A percentile compares a stretch with the other conserved stretches of the same genome.
Conservation (phyloP, 2,113 vertebrate species). For the Cyphomyrus discorhynchus region DNA sequence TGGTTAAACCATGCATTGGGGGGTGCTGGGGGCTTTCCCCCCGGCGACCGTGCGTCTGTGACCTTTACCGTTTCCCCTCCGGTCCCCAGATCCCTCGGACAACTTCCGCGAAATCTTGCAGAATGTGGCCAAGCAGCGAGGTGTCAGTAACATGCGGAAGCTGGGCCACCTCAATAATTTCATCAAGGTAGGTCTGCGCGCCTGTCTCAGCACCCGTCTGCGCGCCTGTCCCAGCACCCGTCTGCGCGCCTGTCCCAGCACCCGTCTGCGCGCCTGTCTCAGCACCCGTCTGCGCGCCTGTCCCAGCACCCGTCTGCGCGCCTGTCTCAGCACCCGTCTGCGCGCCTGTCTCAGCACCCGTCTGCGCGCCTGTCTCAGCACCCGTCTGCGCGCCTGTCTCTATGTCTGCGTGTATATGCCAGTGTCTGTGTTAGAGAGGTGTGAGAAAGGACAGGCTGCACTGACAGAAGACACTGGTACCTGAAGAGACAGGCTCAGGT, state of each 20-base stretch:
- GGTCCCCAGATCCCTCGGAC: constrained; percentile 80
- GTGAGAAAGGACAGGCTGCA: background rate
- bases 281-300: no score
- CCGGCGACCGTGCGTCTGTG: background rate
- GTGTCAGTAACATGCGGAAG: constrained; percentile 98
- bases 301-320: no score
- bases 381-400: background rate
- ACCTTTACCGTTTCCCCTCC: constrained; percentile 25
- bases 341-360: background rate
- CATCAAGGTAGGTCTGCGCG: constrained; percentile 71
- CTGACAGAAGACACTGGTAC: background rate
- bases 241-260: background rate
- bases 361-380: background rate
- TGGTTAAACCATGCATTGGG: background rate
- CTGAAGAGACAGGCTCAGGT: background rate
- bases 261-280: background rate
- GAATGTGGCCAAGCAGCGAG: constrained; percentile 94
- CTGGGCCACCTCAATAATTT: constrained; percentile 98
- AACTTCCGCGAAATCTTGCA: constrained; percentile 96
- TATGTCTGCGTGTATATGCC: background rate
- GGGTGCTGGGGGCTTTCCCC: background rate
- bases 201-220: background rate
- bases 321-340: background rate
- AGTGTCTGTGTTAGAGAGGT: background rate
- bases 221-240: no score